Conservation (phyloP, 2,797 vertebrate genomes). For the Crocidura indochinensis region DNA sequence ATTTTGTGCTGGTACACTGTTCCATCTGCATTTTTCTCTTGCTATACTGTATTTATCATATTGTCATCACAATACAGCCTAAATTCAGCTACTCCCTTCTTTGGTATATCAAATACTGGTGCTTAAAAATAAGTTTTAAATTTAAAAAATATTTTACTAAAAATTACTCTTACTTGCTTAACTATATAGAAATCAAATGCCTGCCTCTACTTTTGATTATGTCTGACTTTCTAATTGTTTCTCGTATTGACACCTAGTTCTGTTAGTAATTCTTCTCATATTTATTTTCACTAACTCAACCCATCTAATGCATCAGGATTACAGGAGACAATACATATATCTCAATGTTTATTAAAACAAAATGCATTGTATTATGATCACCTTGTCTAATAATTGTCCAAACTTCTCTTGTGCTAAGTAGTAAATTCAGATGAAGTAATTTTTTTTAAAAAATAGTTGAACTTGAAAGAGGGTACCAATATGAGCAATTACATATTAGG, state of each 20-base stretch:
- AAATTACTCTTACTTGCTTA: slow-evolving; percentile 9
- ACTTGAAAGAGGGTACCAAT: slow-evolving; percentile 41
- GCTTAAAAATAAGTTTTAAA: neutral
- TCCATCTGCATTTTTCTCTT: slow-evolving; percentile 94
- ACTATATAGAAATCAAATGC: neutral
- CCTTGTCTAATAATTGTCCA: slow-evolving; percentile 47
- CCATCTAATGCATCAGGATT: neutral
- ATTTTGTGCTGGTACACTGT: slow-evolving; percentile 90
- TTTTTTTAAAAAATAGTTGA: neutral
- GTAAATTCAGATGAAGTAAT: neutral
- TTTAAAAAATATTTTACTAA: neutral
- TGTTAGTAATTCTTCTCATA: neutral
- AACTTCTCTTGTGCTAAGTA: slow-evolving; percentile 17
- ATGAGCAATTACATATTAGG: slow-evolving; percentile 19
- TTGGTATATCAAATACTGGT: slow-evolving; percentile 92
- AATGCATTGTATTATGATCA: neutral
- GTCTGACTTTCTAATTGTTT: slow-evolving; percentile 17
- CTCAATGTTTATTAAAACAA: slow-evolving; percentile 45
- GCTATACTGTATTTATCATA: slow-evolving; percentile 86
- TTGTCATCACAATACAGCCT: slow-evolving; percentile 93
- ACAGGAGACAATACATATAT: slow-evolving; percentile 14
- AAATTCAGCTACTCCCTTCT: slow-evolving; percentile 97
- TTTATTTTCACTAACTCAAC: slow-evolving; percentile 18
- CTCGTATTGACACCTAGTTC: slow-evolving; percentile 11
- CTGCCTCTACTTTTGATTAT: neutral